Conservation (phyloP, 2,113 vertebrate species). For the Miniopterus natalensis region DNA sequence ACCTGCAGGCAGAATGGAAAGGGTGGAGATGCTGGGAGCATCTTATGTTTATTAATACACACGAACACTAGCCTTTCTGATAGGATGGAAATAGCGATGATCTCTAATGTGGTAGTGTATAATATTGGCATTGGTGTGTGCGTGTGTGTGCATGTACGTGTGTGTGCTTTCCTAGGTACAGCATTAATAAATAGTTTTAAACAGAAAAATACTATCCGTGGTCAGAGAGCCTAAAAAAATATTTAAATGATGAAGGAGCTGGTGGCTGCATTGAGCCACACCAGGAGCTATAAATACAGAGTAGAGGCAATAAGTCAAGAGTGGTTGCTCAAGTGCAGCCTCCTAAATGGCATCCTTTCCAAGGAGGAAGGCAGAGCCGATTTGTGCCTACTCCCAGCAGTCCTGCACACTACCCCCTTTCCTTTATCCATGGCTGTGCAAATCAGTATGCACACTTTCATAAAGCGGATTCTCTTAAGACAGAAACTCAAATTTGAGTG, state of each 20-base stretch:
- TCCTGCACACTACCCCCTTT: rapidly evolving
- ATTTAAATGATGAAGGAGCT: conserved; percentile 49
- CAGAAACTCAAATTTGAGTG: background rate
- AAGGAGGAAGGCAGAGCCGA: background rate
- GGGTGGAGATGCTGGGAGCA: background rate
- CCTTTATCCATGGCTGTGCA: too few relatives aligned
- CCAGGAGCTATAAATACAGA: conserved; percentile 14
- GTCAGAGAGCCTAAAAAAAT: background rate
- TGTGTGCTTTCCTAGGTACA: background rate
- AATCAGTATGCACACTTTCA: too few relatives aligned
- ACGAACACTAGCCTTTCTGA: background rate
- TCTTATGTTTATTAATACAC: background rate
- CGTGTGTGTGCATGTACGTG: background rate
- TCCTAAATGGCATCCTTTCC: background rate
- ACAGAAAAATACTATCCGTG: conserved; percentile 37
- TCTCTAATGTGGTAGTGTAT: background rate
- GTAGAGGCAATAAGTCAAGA: background rate
- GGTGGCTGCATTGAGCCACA: background rate
- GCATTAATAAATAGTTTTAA: conserved; percentile 62
- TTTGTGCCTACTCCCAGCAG: background rate
- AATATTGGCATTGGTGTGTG: background rate
- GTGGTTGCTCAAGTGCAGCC: background rate
- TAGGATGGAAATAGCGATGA: background rate
- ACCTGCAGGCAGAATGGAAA: background rate
- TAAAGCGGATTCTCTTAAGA: background rate